Evolutionary conservation across 2,888 invertebrate genomes (phyloP).

Genomic region (Sericinus montela): DNA sequence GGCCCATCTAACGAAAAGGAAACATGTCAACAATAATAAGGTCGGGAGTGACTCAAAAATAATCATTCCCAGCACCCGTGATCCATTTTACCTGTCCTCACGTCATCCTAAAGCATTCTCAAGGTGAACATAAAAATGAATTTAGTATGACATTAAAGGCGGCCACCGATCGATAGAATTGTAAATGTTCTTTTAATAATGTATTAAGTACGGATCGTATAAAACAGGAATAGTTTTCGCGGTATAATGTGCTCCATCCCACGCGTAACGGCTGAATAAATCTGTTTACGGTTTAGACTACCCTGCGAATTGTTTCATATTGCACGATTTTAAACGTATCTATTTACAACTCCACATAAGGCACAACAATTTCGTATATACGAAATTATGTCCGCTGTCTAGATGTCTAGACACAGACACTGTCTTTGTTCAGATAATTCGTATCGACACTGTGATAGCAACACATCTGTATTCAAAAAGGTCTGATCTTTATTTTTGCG

Average conservation of each 20-base stretch:
- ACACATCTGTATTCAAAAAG: conserved; percentile 6
- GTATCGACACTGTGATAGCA: background rate
- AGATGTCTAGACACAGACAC: conserved; percentile 29
- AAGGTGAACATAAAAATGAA: conserved; percentile 64
- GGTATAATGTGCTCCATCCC: conserved; percentile 23
- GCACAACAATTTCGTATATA: conserved; percentile 10
- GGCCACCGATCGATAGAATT: conserved; percentile 62
- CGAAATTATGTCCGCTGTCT: conserved; percentile 25
- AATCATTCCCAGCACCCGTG: conserved; percentile 24
- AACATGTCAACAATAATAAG: conserved; percentile 15
- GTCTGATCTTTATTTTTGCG: background rate
- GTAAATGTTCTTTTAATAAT: conserved; percentile 56
- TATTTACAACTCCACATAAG: conserved; percentile 1
- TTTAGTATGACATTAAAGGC: conserved; percentile 55
- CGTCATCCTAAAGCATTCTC: conserved; percentile 49
- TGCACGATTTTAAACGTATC: conserved; percentile 10
- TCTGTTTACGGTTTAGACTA: conserved; percentile 5
- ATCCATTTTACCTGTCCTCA: conserved; percentile 31
- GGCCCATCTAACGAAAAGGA: background rate
- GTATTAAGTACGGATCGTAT: conserved; percentile 35
- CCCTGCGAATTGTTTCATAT: conserved; percentile 17
- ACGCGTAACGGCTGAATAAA: conserved; percentile 19
- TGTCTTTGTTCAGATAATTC: conserved; percentile 12
- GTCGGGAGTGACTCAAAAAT: conserved; percentile 19
- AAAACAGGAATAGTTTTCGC: conserved; percentile 25